Evolutionary conservation across 2,888 invertebrate species (phyloP), one percentile per base, ranked within the genome.

Genomic region (Lasioglossum lativentre): DNA sequence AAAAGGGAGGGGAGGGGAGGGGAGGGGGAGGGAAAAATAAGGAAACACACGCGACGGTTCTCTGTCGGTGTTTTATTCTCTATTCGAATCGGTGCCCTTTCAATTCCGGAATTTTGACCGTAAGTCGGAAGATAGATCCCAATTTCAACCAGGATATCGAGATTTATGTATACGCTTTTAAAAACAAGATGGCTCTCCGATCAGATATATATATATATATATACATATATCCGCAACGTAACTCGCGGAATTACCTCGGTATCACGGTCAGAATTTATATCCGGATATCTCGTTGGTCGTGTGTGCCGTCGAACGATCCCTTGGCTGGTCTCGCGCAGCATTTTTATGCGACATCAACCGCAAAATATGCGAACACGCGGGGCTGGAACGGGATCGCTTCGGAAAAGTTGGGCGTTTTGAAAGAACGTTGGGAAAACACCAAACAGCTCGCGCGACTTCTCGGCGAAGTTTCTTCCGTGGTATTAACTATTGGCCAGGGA

Each of bases 401-500:
- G 47, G 40, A 40, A 66, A 89, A 87, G 78, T 87, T 87, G 80
- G 47, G 52, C 82, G 34, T 66, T 74, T 87, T 68, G 27, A 72
- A 59, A 86, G 78, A 80, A 80, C 68, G 47, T 47, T 59, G 19
- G 42, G 45, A 68, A n/a, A 16, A 83, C 71, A 38, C 14, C 4
- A 30, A 40, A 52, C 66, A 73, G 59, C 66, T 66, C 38, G n/a
- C 66, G 56, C 40, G 52, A 68, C 74, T 76, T 82, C n/a, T n/a
- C 38, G 19, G 40, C 63, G 40, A 74, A 88, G 70, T 83, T 84
- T 14, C 27, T 38, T 75, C 77, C 73, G 63, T 45, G 16, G 90
- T 83, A 90, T 89, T 88, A 89, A 90, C 70, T 75, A 79, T 82
- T 63, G 75, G 56, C 52, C 85, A 42, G 73, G 42, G 78, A 80